A percentile compares a stretch with the other conserved stretches of the same genome.
Evolutionary conservation across 2,113 vertebrate genomes (phyloP).

Genomic region (Amphiprion percula): DNA sequence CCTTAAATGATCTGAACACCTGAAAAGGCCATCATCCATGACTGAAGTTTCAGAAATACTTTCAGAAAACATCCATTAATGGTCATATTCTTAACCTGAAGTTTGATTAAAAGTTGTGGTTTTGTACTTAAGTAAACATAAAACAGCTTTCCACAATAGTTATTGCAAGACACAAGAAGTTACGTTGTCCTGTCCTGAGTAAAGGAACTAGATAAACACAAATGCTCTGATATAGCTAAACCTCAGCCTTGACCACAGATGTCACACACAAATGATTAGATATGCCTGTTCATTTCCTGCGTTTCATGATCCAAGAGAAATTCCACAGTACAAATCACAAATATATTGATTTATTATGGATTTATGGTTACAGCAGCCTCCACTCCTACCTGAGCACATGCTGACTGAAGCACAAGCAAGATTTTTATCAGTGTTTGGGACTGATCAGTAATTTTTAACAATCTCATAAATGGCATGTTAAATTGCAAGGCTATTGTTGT

Average conservation of each 20-base stretch:
- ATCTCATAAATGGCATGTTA: not conserved
- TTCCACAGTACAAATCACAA: not conserved
- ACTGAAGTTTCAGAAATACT: too few species aligned
- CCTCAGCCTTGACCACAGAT: not conserved
- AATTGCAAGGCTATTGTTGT: not conserved
- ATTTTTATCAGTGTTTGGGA: constrained; percentile 21
- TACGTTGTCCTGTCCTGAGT: too few species aligned
- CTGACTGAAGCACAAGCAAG: constrained; percentile 12
- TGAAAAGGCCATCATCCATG: too few species aligned
- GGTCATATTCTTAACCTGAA: not conserved
- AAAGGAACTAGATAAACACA: not conserved
- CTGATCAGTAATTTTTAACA: constrained; percentile 28
- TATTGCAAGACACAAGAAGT: not conserved
- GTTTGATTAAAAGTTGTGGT: not conserved
- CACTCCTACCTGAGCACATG: constrained; percentile 1
- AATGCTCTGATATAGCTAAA: not conserved
- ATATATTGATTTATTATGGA: not conserved
- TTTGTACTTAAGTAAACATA: too few species aligned
- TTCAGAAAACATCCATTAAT: too few species aligned
- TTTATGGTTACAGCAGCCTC: constrained; percentile 20
- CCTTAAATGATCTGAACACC: constrained; percentile 4
- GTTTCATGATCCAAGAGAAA: not conserved
- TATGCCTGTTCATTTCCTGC: not conserved
- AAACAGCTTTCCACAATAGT: not conserved
- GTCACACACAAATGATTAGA: not conserved